Percentiles rank a stretch among this genome's conserved stretches.
Conservation (phyloP, 2,797 vertebrate species). For the Zalophus californianus region DNA sequence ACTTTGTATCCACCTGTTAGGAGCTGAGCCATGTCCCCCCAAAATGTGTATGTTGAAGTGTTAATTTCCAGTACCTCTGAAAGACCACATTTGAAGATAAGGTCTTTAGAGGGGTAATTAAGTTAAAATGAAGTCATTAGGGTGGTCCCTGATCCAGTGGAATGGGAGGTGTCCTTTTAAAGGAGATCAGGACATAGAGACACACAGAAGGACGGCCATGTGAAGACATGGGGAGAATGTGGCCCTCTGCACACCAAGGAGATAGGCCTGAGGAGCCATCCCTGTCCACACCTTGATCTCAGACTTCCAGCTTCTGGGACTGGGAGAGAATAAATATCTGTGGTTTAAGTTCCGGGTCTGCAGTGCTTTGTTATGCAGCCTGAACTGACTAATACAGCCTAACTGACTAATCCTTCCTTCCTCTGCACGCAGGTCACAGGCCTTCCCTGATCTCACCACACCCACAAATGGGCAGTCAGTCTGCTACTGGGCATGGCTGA, state of each 20-base stretch:
- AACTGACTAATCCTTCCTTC: not conserved
- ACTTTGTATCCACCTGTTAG: not conserved
- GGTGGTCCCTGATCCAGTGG: not conserved
- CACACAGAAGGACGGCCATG: fast-evolving
- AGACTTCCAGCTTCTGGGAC: not conserved
- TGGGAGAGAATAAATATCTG: fast-evolving
- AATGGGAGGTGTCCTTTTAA: not conserved
- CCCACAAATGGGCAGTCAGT: not conserved
- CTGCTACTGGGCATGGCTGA: not conserved
- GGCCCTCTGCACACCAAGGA: fast-evolving
- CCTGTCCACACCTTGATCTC: no score
- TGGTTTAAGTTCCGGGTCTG: not conserved
- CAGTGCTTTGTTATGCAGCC: not conserved
- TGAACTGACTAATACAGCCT: not conserved
- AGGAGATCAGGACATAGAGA: not conserved
- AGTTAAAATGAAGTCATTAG: not conserved
- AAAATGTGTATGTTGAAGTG: not conserved
- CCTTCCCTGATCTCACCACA: not conserved
- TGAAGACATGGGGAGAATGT: not conserved
- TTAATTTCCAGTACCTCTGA: not conserved
- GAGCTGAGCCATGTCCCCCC: not conserved
- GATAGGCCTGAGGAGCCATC: not conserved
- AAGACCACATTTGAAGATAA: not conserved
- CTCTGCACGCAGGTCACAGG: not conserved
- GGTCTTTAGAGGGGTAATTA: not conserved